These are phyloP conservation scores for Drosophila busckii DNA, from an alignment of 1,140 invertebrate species.

Conservation along the genomic window DNA sequence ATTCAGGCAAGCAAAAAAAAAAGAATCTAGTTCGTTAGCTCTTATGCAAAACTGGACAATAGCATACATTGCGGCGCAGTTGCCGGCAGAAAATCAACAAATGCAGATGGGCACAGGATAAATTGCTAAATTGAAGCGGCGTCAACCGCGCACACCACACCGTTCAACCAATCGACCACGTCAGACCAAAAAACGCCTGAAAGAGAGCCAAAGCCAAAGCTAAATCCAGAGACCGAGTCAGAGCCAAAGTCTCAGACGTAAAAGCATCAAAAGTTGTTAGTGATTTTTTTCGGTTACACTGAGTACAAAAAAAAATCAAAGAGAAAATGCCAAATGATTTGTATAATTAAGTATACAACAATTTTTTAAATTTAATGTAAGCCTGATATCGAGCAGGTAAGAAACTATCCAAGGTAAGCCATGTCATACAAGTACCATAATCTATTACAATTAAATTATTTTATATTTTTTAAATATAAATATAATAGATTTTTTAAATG, in stretches of 20 bases:
- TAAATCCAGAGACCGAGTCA: constrained; percentile 11
- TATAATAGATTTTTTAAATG: too few species aligned
- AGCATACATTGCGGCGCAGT: constrained; percentile 54
- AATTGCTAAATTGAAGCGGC: constrained; percentile 62
- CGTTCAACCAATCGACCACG: constrained; percentile 11
- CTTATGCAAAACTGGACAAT: constrained; percentile 69
- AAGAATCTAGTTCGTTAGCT: constrained; percentile 73
- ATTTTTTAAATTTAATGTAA: too few species aligned
- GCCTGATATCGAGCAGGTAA: too few species aligned
- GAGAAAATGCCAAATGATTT: constrained; percentile 12
- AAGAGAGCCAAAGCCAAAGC: too few species aligned
- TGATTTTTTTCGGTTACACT: constrained; percentile 5
- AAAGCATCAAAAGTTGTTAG: constrained; percentile 24
- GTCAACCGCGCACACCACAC: neutral
- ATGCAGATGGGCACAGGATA: constrained; percentile 68
- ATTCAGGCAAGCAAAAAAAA: too few species aligned
- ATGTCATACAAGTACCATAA: too few species aligned
- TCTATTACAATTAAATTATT: too few species aligned
- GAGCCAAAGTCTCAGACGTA: neutral
- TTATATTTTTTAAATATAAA: too few species aligned
- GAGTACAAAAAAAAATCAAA: constrained; percentile 12
- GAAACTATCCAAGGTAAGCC: too few species aligned
- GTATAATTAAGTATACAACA: too few species aligned
- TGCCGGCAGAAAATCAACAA: constrained; percentile 64
- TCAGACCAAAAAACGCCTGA: constrained; percentile 6